Evolutionary conservation across 2,888 invertebrate genomes (phyloP).

Genomic region (Athrips mouffetella): DNA sequence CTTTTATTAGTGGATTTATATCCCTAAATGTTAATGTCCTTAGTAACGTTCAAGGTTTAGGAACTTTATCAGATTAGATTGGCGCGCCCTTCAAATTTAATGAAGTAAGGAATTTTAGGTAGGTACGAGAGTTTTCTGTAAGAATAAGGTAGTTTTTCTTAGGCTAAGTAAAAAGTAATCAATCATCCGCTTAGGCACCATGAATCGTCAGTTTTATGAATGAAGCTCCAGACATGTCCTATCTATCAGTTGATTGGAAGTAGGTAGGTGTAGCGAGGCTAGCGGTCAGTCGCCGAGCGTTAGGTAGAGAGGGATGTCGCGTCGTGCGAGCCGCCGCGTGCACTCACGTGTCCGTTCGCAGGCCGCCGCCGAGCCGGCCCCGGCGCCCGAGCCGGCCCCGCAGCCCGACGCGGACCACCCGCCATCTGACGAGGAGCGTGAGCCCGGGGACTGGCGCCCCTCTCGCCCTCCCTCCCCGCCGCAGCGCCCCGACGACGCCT

Average conservation of each 20-base stretch:
- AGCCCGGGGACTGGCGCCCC: slow-evolving; percentile 74
- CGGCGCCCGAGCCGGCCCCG: slow-evolving; percentile 61
- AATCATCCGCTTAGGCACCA: slow-evolving; percentile 44
- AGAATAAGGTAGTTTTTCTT: too few species aligned
- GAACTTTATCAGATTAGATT: neutral
- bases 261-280: slow-evolving; percentile 44
- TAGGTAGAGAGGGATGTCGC: slow-evolving; percentile 63
- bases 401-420: slow-evolving; percentile 60
- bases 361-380: slow-evolving; percentile 63
- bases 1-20: neutral
- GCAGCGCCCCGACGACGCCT: slow-evolving; percentile 64
- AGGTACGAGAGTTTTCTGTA: neutral
- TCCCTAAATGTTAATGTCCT: neutral
- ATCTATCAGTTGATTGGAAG: slow-evolving; percentile 56
- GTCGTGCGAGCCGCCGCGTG: slow-evolving; percentile 59
- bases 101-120: neutral
- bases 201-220: slow-evolving; percentile 45
- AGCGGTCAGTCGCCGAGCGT: slow-evolving; percentile 60
- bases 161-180: slow-evolving; percentile 20
- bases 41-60: slow-evolving; percentile 6
- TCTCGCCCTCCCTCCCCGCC: slow-evolving; percentile 65
- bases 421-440: slow-evolving; percentile 73
- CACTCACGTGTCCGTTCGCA: slow-evolving; percentile 62
- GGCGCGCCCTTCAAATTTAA: neutral
- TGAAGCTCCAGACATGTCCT: slow-evolving; percentile 41